Conservation (phyloP, 2,113 vertebrate genomes). For the Cariama cristata region DNA sequence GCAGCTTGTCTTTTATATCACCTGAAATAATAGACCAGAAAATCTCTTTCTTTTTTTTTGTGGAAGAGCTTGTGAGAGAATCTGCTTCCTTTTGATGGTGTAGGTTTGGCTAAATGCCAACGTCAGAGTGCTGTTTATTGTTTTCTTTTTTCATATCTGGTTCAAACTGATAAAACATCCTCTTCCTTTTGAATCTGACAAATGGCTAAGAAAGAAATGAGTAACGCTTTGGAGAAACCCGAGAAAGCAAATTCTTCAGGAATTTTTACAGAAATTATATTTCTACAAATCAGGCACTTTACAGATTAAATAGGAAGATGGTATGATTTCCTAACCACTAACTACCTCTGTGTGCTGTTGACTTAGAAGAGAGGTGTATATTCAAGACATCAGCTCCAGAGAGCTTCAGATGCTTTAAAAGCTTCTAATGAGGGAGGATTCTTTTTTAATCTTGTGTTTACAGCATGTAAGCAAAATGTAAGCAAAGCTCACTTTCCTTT, state of each 20-base stretch:
- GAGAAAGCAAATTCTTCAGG: background rate
- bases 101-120: constrained; percentile 36
- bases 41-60: background rate
- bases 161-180: constrained; percentile 66
- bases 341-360: background rate
- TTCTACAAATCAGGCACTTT: background rate
- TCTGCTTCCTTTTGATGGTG: constrained; percentile 25
- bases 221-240: background rate
- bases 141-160: constrained; percentile 45
- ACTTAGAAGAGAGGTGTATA: background rate
- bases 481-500: background rate
- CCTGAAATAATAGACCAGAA: background rate
- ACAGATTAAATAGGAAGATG: background rate
- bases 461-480: background rate
- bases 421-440: background rate
- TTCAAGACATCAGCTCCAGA: background rate
- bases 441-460: background rate
- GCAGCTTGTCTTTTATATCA: background rate
- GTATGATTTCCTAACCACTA: background rate
- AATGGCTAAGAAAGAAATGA: background rate
- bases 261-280: background rate
- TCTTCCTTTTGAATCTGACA: constrained; percentile 55
- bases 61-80: background rate
- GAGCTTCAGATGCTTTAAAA: background rate
- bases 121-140: constrained; percentile 39